Evolutionary conservation across 2,113 vertebrate genomes (phyloP), one percentile per base, ranked within the genome.

Genomic region (Ascaphus truei): DNA sequence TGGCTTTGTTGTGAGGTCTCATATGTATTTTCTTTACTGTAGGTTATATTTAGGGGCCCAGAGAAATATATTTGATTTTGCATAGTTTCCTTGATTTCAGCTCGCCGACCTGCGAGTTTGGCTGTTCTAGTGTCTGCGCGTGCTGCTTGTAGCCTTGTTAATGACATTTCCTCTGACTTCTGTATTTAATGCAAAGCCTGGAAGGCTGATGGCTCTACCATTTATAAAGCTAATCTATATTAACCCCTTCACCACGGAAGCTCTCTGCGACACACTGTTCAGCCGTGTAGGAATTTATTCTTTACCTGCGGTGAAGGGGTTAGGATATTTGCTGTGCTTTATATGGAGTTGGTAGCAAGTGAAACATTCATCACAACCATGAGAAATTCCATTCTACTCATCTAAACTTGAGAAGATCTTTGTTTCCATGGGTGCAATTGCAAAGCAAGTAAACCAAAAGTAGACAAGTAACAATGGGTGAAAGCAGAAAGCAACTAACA

Each of bases 321-420:
- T 6, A 43, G 31, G 43, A 22, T 47, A 13, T 36, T 69, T 60
- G 55, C 43, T 43, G 58, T 15, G 13, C 41, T 48, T 45, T 58
- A 27, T 26, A 1, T 27, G 11, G 36, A 12, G 18, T 58, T 34
- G 22, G 31, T 68, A 48, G 20, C 31, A 15, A 45, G 43, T 68
- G 65, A 68, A 68, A 68, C 27, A 68, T 68, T 68, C 65, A 58
- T 48, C 65, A 29, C 6, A 4, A 11, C 1, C 29, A 36, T 60
- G 66, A 37, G 55, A 69, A 51, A 69, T 69, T 69, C 66, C 56
- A 16, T 8, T 27, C 2, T 1, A 1, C 10, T 8, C 31, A 15
- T 55, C 51, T 31, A 18, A 27, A n/a, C n/a, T n/a, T n/a, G n/a
- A n/a, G n/a, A n/a, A n/a, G n/a, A n/a, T n/a, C n/a, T n/a, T n/a